phyloP scores from a whole-genome alignment of 2,113 vertebrate genomes.

The Forbesichthys agassizii region DNA sequence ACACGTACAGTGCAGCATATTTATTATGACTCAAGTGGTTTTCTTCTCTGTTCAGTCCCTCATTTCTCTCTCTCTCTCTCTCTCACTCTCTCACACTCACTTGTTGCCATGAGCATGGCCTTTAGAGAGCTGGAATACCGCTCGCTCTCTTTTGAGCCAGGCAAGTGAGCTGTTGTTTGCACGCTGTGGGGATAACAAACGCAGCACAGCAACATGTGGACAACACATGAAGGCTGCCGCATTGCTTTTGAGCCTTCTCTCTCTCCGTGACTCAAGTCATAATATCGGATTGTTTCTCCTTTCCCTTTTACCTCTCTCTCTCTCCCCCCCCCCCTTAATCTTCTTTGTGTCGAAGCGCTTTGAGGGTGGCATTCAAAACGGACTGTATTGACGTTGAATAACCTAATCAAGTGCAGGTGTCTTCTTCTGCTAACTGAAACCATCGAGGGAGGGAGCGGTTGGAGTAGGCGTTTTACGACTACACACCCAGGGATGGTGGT shows the following conservation, averaged over 20 bases:
- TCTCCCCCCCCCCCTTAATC: constrained; percentile 24
- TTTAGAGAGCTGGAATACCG: constrained; percentile 25
- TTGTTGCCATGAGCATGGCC: constrained; percentile 14
- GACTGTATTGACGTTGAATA: constrained; percentile 58
- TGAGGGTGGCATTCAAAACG: constrained; percentile 67
- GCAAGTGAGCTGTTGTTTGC: constrained; percentile 50
- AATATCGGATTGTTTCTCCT: constrained; percentile 56
- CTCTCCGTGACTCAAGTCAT: constrained; percentile 35
- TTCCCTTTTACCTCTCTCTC: constrained; percentile 21
- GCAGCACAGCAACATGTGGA: constrained; percentile 62
- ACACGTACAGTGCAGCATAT: neutral
- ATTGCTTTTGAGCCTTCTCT: constrained; percentile 2
- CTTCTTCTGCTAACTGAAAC: constrained; percentile 41
- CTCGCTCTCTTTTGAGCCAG: constrained; percentile 29
- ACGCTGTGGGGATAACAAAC: constrained; percentile 44
- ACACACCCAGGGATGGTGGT: constrained; percentile 15
- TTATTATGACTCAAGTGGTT: constrained; percentile 9
- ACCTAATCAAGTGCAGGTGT: constrained; percentile 69
- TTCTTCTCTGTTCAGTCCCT: constrained; percentile 7
- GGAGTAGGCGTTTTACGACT: constrained; percentile 37
- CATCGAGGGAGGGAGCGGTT: neutral
- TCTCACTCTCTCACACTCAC: constrained; percentile 5
- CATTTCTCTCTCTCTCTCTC: constrained; percentile 1
- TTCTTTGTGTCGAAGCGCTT: constrained; percentile 46
- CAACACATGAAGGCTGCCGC: constrained; percentile 52